Evolutionary conservation across 2,888 invertebrate species (phyloP).

Genomic region (Flabesymbios commensalis): DNA sequence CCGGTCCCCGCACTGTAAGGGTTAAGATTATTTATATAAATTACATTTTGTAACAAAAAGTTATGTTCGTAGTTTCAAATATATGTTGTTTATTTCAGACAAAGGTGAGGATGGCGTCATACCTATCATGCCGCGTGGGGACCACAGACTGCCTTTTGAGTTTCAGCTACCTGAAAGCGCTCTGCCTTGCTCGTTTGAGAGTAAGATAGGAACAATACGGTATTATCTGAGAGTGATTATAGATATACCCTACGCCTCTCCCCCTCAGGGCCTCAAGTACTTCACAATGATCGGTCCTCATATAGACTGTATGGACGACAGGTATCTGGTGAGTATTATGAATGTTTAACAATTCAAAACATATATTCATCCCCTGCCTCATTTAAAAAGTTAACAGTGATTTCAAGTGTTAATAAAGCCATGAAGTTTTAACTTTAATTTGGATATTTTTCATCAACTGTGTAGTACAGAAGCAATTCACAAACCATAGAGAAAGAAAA

Average conservation of each 20-base stretch:
- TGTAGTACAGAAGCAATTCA: too few species aligned
- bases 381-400: too few species aligned
- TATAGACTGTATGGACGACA: constrained; percentile 80
- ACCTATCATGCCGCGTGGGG: constrained; percentile 72
- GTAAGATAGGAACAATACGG: constrained; percentile 73
- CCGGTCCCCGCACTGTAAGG: too few species aligned
- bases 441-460: too few species aligned
- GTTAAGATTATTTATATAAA: too few species aligned
- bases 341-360: too few species aligned
- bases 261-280: constrained; percentile 79
- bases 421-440: too few species aligned
- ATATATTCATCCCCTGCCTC: too few species aligned
- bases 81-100: constrained; percentile 42
- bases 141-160: constrained; percentile 73
- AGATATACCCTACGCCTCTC: constrained; percentile 78
- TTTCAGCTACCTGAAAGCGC: constrained; percentile 75
- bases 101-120: constrained; percentile 50
- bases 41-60: too few species aligned
- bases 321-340: constrained; percentile 70
- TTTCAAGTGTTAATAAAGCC: too few species aligned
- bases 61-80: too few species aligned
- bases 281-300: constrained; percentile 79
- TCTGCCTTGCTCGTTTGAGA: constrained; percentile 78
- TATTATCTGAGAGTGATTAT: constrained; percentile 70
- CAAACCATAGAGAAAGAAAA: too few species aligned